phyloP scores from a whole-genome alignment of 2,888 invertebrate genomes.

The Parnassius glacialis region DNA sequence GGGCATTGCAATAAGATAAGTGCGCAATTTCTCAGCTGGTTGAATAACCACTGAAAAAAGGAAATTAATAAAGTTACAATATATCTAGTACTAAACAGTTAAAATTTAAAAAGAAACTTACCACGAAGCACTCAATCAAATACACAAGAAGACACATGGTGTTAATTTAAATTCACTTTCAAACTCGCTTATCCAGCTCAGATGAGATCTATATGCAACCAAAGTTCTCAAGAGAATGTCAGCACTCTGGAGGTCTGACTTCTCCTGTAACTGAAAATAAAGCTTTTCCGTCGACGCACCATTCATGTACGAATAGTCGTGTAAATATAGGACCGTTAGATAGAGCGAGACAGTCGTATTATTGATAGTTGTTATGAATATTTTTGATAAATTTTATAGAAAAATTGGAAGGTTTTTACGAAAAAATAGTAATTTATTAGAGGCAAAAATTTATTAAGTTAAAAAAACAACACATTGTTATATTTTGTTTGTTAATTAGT shows the following conservation, averaged over 20 bases:
- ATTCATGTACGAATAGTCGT: neutral
- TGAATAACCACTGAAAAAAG: no score
- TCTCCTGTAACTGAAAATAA: neutral
- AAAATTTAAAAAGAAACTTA: neutral
- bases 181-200: no score
- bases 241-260: neutral
- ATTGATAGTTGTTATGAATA: neutral
- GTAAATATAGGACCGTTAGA: neutral
- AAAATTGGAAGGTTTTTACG: no score
- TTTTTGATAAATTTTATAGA: no score
- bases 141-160: neutral
- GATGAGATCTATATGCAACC: neutral
- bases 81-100: no score
- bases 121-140: neutral
- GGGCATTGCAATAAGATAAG: no score
- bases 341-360: constrained; percentile 13
- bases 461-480: no score
- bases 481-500: no score
- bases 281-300: neutral
- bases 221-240: neutral
- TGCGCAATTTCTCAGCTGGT: no score
- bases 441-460: no score
- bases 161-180: neutral
- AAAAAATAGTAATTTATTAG: no score
- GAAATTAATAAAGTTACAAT: no score